These are phyloP conservation scores for Phallusia fumigata DNA, from an alignment of 23 tunicate genomes.

Conservation along the genomic window DNA sequence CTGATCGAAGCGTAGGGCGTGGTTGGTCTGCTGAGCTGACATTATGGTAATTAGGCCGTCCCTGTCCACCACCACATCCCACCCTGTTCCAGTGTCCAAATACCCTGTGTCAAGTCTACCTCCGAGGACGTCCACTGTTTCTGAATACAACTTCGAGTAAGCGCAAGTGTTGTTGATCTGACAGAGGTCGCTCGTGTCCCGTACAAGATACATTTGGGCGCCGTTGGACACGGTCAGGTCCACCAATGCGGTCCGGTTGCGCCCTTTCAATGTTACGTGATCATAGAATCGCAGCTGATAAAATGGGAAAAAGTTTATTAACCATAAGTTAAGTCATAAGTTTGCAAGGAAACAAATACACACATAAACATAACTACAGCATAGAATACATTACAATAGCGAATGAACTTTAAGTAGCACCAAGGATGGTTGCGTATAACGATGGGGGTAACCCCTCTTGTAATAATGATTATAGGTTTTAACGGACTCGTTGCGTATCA, in stretches of 20 bases:
- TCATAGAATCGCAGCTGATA: slow-evolving; percentile 9
- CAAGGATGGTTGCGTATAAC: too few relatives aligned
- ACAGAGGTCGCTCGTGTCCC: slow-evolving; percentile 6
- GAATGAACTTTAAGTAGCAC: too few relatives aligned
- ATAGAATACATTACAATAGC: too few relatives aligned
- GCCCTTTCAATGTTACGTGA: slow-evolving; percentile 13
- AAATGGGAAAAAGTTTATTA: too few relatives aligned
- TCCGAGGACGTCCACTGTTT: neutral
- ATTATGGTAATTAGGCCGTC: neutral
- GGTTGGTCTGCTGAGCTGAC: slow-evolving; percentile 4
- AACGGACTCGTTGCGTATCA: too few relatives aligned
- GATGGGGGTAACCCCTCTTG: too few relatives aligned
- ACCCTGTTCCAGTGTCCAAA: slow-evolving; percentile 16
- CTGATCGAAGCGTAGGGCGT: neutral
- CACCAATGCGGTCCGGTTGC: slow-evolving; percentile 10
- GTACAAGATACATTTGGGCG: neutral
- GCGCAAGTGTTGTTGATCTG: slow-evolving; percentile 3
- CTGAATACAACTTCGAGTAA: slow-evolving; percentile 10
- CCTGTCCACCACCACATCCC: neutral
- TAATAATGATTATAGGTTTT: too few relatives aligned
- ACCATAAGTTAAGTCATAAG: too few relatives aligned
- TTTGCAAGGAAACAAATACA: too few relatives aligned
- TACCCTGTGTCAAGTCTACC: neutral
- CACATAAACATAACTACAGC: too few relatives aligned
- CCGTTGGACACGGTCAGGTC: neutral